Conservation (phyloP, 1,140 invertebrate species). For the Trichonephila clavata region DNA sequence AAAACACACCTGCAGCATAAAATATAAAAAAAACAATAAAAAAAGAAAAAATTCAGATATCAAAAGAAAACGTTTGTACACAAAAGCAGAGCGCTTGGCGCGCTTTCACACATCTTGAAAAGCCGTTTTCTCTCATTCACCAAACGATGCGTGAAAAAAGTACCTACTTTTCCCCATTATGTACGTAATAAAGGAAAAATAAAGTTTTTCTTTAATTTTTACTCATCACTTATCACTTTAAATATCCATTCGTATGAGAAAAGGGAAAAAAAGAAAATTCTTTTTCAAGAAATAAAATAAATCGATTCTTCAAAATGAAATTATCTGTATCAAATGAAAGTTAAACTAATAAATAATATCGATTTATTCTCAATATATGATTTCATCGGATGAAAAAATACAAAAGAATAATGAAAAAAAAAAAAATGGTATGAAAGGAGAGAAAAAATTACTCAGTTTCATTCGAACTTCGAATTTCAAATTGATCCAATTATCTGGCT, state of each 20-base stretch:
- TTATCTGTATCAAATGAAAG: neutral
- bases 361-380: neutral
- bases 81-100: neutral
- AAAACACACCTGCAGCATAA: neutral
- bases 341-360: conserved; percentile 5
- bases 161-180: neutral
- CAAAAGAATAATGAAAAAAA: too few relatives aligned
- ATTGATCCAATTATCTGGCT: too few relatives aligned
- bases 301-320: neutral
- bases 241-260: neutral
- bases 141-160: neutral
- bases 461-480: too few relatives aligned
- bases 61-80: neutral
- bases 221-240: neutral
- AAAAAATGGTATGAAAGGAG: too few relatives aligned
- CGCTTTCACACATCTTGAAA: neutral
- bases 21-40: neutral
- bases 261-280: too few relatives aligned
- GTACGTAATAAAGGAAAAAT: neutral
- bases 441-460: too few relatives aligned
- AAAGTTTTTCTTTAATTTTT: neutral
- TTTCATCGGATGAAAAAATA: neutral
- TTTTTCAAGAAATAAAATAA: neutral
- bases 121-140: neutral
- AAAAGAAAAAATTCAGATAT: neutral